These are phyloP conservation scores for Chironomus striatipennis DNA, from an alignment of 1,140 invertebrate genomes.

Conservation along the genomic window DNA sequence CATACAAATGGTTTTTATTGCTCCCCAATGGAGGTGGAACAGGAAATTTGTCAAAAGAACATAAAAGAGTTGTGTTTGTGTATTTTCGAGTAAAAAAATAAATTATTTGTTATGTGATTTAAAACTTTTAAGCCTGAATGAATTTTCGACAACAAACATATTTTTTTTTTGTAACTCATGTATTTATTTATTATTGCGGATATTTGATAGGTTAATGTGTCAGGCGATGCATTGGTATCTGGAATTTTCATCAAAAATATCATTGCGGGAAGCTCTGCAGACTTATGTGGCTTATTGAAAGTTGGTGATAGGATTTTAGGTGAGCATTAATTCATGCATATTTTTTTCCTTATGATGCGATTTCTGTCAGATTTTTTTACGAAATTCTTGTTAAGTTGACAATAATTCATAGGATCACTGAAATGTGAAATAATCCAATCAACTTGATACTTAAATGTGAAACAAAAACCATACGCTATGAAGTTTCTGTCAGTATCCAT, in stretches of 20 bases:
- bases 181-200: slow-evolving; percentile 35
- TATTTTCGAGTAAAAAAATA: background rate
- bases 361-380: no score
- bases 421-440: no score
- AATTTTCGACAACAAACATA: no score
- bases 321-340: background rate
- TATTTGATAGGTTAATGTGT: slow-evolving; percentile 41
- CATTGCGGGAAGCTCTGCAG: slow-evolving; percentile 88
- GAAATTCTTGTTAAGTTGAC: no score
- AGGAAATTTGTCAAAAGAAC: background rate
- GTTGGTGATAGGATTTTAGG: slow-evolving; percentile 41
- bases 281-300: slow-evolving; percentile 76
- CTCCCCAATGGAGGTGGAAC: background rate
- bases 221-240: slow-evolving; percentile 50
- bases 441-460: no score
- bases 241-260: slow-evolving; percentile 99
- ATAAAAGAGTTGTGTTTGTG: background rate
- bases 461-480: no score
- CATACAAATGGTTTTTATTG: slow-evolving; percentile 26
- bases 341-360: no score
- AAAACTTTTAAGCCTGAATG: no score
- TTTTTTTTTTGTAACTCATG: slow-evolving; percentile 36
- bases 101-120: background rate
- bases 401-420: no score
- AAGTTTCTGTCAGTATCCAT: no score